Evolutionary conservation across 2,113 vertebrate genomes (phyloP).

Genomic region (Bagarius yarrelli): DNA sequence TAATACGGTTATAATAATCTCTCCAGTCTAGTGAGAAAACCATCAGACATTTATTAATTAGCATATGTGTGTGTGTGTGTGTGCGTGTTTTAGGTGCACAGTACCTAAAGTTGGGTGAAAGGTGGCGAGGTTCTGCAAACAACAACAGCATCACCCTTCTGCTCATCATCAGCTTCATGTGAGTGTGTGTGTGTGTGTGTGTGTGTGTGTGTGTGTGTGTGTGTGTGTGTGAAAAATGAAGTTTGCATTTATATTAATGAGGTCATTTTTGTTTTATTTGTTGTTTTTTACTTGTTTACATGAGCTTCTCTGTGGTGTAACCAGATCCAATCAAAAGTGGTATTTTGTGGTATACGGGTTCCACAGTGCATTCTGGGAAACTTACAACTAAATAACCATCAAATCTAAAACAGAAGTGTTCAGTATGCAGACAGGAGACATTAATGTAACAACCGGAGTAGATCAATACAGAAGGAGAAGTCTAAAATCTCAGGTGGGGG

Average conservation of each 20-base stretch:
- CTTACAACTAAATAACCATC: no score
- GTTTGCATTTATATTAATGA: background rate
- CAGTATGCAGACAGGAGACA: no score
- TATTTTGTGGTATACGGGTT: background rate
- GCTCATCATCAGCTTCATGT: constrained; percentile 88
- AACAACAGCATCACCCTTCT: constrained; percentile 73
- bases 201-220: constrained; percentile 26
- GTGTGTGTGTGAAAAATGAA: background rate
- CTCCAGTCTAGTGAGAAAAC: constrained; percentile 47
- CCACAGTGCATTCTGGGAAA: background rate
- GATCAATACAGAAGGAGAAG: no score
- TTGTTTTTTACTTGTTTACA: background rate
- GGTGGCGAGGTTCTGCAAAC: constrained; percentile 58
- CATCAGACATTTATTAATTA: no score
- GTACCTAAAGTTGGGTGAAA: constrained; percentile 66
- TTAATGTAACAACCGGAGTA: no score
- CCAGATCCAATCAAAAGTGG: background rate
- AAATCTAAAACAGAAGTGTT: no score
- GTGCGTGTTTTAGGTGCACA: constrained; percentile 54
- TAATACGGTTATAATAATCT: background rate
- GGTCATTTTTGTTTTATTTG: background rate
- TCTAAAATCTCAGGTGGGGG: no score
- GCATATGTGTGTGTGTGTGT: background rate
- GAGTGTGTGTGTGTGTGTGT: constrained; percentile 55
- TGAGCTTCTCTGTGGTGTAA: background rate